phyloP scores from a whole-genome alignment of 2,797 vertebrate genomes.

The Anguilla anguilla region DNA sequence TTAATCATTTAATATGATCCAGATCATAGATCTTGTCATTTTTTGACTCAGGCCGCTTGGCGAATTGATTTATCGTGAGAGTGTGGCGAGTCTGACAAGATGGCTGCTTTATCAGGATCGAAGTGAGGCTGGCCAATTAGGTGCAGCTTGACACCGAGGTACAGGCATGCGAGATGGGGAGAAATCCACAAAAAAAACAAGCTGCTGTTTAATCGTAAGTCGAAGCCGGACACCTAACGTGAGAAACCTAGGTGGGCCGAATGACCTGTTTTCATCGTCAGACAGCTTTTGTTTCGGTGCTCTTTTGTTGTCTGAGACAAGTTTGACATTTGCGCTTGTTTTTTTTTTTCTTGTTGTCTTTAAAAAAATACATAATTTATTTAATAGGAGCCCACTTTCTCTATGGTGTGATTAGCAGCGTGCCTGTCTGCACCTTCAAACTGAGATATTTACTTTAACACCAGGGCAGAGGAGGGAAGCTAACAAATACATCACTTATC shows the following conservation, averaged over 20 bases:
- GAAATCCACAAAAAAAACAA: background rate
- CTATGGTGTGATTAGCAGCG: background rate
- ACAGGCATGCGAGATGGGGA: background rate
- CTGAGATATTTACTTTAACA: conserved; percentile 45
- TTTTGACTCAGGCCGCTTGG: background rate
- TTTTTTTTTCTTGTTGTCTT: background rate
- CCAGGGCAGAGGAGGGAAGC: conserved; percentile 36
- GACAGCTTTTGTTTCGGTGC: background rate
- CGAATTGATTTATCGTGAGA: background rate
- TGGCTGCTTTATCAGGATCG: background rate
- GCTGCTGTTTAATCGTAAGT: background rate
- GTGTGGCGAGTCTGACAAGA: background rate
- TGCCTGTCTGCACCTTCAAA: background rate
- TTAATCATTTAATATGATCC: background rate
- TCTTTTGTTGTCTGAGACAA: background rate
- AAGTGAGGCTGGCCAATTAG: background rate
- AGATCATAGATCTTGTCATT: background rate
- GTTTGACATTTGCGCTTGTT: background rate
- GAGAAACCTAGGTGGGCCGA: background rate
- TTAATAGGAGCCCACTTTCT: background rate
- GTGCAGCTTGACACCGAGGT: background rate
- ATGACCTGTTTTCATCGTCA: background rate
- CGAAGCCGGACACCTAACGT: background rate
- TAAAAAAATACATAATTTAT: background rate
- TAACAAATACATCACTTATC: conserved; percentile 38